These are phyloP conservation scores for Anastrepha ludens DNA, from an alignment of 1,140 invertebrate species.

Conservation along the genomic window DNA sequence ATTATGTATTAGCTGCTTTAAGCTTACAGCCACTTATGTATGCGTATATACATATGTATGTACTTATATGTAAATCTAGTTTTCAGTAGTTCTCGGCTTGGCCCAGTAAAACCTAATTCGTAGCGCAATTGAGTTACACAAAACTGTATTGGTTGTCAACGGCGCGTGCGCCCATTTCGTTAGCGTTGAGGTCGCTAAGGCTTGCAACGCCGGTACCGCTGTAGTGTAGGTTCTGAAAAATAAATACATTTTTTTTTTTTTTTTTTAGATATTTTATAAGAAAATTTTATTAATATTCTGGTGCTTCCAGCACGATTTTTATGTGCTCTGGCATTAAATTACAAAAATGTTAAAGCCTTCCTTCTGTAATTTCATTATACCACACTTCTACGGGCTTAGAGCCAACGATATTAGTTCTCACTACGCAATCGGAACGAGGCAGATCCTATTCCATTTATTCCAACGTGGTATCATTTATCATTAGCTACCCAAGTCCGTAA, in stretches of 20 bases:
- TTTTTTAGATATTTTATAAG: too few relatives aligned
- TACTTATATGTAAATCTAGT: not conserved
- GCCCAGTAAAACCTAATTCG: constrained; percentile 20
- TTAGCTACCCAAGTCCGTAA: too few relatives aligned
- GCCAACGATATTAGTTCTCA: too few relatives aligned
- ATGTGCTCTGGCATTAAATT: too few relatives aligned
- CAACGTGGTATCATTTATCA: too few relatives aligned
- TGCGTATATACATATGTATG: not conserved
- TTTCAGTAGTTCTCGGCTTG: constrained; percentile 1
- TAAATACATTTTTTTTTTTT: not conserved
- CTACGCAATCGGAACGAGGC: too few relatives aligned
- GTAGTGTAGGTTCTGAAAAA: constrained; percentile 34
- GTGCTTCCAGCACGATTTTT: too few relatives aligned
- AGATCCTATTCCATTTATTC: too few relatives aligned
- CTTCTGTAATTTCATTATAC: too few relatives aligned
- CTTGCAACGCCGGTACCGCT: not conserved
- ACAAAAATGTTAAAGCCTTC: too few relatives aligned
- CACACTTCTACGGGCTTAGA: too few relatives aligned
- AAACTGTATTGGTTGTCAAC: constrained; percentile 82
- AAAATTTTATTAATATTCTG: too few relatives aligned
- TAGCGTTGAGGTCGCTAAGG: constrained; percentile 12
- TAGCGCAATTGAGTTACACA: constrained; percentile 67
- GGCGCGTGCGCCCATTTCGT: constrained; percentile 72
- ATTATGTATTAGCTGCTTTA: not conserved
- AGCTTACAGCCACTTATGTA: constrained; percentile 12